Conservation (phyloP, 2,797 vertebrate species). For the Clarias platycephalus region DNA sequence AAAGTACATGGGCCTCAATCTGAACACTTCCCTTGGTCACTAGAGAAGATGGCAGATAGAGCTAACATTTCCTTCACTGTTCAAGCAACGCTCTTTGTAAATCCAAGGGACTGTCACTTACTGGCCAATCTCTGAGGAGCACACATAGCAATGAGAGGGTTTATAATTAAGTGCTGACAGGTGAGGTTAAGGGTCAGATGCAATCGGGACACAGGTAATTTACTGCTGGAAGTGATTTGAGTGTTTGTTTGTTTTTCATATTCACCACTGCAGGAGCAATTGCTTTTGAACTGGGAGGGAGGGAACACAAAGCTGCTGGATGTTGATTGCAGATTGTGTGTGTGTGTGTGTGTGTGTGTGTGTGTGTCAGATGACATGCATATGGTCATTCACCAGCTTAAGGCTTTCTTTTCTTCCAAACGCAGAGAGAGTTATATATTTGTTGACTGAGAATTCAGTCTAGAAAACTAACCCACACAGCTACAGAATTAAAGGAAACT, state of each 20-base stretch:
- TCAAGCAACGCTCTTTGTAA: constrained; percentile 31
- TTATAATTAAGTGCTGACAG: constrained; percentile 58
- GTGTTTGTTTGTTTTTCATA: constrained; percentile 62
- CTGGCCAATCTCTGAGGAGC: constrained; percentile 40
- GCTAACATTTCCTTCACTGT: constrained; percentile 4
- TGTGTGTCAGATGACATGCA: constrained; percentile 21
- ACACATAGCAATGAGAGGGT: constrained; percentile 38
- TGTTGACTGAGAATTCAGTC: neutral
- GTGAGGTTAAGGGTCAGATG: constrained; percentile 59
- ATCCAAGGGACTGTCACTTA: constrained; percentile 43
- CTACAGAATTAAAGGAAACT: constrained; percentile 41
- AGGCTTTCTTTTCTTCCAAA: constrained; percentile 9
- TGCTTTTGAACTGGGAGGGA: constrained; percentile 43
- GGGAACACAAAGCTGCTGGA: constrained; percentile 51
- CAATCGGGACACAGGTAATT: constrained; percentile 59
- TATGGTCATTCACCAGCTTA: constrained; percentile 33
- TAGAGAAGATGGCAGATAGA: constrained; percentile 30
- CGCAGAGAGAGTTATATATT: constrained; percentile 21
- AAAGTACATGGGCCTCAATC: neutral
- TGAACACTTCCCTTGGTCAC: constrained; percentile 28
- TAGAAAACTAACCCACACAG: constrained; percentile 19
- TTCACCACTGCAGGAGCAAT: constrained; percentile 53
- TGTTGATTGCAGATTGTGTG: constrained; percentile 51
- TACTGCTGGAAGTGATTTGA: constrained; percentile 59
- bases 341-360: constrained; percentile 23